Evolutionary conservation across 2,797 vertebrate genomes (phyloP).

Genomic region (Ctenopoma kingsleyae): DNA sequence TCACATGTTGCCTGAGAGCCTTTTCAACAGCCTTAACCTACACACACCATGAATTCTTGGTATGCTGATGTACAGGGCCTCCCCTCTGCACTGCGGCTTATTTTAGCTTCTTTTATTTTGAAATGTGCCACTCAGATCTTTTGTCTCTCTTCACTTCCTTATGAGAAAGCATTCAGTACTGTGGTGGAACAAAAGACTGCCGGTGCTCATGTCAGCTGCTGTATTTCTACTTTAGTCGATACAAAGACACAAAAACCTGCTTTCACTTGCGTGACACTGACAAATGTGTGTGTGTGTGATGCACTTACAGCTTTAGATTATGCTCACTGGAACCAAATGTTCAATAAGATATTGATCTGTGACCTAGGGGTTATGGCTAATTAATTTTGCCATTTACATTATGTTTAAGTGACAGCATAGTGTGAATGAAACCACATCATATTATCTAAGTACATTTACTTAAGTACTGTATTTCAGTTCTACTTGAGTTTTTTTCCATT

Average conservation of each 20-base stretch:
- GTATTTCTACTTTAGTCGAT: constrained; percentile 2
- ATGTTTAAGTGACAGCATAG: background rate
- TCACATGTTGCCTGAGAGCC: constrained; percentile 15
- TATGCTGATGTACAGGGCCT: background rate
- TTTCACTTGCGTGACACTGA: constrained; percentile 4
- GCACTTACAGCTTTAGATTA: constrained; percentile 15
- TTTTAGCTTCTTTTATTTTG: constrained; percentile 2
- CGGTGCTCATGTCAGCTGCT: constrained; percentile 2
- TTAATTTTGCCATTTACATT: constrained; percentile 18
- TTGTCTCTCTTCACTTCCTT: background rate
- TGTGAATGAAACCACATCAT: too few species aligned
- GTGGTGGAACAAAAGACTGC: background rate
- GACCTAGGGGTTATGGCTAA: background rate
- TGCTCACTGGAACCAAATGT: constrained; percentile 16
- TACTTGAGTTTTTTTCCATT: too few species aligned
- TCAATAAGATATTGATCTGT: constrained; percentile 33
- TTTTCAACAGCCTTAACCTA: background rate
- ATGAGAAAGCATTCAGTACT: background rate
- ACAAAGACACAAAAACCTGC: background rate
- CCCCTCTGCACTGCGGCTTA: background rate
- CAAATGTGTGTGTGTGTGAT: constrained; percentile 10
- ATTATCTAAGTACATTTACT: too few species aligned
- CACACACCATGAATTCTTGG: constrained; percentile 3
- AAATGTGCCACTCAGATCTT: background rate
- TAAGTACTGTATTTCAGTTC: too few species aligned